Percentiles rank a stretch among this genome's conserved stretches.
Evolutionary conservation across 2,113 vertebrate species (phyloP).

Genomic region (Salvelinus namaycush): DNA sequence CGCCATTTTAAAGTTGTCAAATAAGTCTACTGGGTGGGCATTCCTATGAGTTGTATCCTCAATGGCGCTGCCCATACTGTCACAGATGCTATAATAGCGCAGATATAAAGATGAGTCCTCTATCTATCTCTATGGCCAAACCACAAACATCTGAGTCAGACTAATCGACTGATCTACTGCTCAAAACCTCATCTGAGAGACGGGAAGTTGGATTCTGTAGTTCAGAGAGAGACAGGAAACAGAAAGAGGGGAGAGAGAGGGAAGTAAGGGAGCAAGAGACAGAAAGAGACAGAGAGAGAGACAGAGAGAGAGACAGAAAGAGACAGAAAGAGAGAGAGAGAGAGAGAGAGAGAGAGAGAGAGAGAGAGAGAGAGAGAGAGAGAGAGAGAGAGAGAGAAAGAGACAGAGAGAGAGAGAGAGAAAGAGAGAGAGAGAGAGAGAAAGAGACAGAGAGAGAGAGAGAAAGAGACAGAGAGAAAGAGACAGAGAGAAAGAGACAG

Average conservation of each 20-base stretch:
- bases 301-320: not conserved
- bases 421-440: not conserved
- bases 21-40: too few relatives aligned
- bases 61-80: too few relatives aligned
- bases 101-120: too few relatives aligned
- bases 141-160: too few relatives aligned
- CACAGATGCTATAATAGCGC: too few relatives aligned
- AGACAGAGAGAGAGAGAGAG: not conserved
- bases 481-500: not conserved
- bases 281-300: not conserved
- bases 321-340: slow-evolving; percentile 14
- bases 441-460: not conserved
- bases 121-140: too few relatives aligned
- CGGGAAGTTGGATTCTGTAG: not conserved
- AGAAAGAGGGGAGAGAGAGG: not conserved
- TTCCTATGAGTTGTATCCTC: too few relatives aligned
- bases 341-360: not conserved
- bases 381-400: not conserved
- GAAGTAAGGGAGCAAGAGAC: not conserved
- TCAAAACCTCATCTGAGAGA: too few relatives aligned
- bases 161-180: too few relatives aligned
- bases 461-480: not conserved
- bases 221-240: not conserved
- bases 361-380: not conserved
- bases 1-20: too few relatives aligned